Base-by-base conservation (phyloP, 2,888 invertebrate genomes). In the Polymixis lichenea region DNA sequence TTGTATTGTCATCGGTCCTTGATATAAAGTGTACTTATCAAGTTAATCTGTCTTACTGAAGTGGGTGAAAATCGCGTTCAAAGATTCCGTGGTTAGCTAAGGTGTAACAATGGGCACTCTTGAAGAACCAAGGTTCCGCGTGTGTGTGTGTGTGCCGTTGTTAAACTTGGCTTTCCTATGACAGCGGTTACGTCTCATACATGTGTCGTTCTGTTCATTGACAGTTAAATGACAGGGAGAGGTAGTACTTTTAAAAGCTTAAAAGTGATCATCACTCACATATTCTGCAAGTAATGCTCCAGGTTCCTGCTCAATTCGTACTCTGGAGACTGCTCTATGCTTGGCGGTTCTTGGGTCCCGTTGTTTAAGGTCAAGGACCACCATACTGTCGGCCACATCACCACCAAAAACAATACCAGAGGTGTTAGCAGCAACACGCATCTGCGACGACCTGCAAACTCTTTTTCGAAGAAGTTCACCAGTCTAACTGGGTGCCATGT, bases 341-440 rank as follows among this genome's bases (percentile, higher is more conserved):
- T 28, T 25, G 25, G 49, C 8, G 22, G 49, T 9, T 51, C 65
- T 19, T 65, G 19, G 46, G 5, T 5, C 5, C 19, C 13, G 5
- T 5, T 22, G 15, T 5, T 66, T 51, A 51, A 22, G 28, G 65
- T 15, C 22, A 66, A 3, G 22, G 22, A 66, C 66, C 66, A 66
- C 49, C 49, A 28, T 51, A 66, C 51, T 22, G 28, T 66, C 8
- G 28, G 66, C 66, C 66, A 66, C 15, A 66, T 66, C 9, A 66
- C 49, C 22, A 66, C 0, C 15, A 22, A 28, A 22, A 28, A 28
- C 9, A 66, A 22, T 28, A 28, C 22, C 5, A 66, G 28, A 15
- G 28, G 65, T 15, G 28, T 15, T 6, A 66, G 49, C 22, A 66
- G 28, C 25, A 66, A 22, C 22, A 49, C 13, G 22, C 28, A 28